A percentile compares a stretch with the other conserved stretches of the same genome.
phyloP scores from a whole-genome alignment of 2,888 invertebrate species.

The Ennomos quercinarius region DNA sequence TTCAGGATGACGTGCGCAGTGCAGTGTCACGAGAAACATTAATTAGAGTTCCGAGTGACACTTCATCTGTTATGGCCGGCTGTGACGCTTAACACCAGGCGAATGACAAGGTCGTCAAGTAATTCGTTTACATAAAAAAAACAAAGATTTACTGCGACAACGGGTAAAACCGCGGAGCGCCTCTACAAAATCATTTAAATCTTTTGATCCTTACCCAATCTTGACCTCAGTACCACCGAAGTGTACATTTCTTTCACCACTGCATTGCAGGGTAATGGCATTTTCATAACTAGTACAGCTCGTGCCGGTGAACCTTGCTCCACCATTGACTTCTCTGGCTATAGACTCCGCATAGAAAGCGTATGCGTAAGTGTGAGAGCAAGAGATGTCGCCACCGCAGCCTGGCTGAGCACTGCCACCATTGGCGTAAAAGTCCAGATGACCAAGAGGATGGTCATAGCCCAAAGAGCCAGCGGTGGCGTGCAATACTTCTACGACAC shows the following conservation, averaged over 20 bases:
- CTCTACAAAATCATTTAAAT: too few relatives aligned
- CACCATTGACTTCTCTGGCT: constrained; percentile 43
- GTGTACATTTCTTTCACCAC: constrained; percentile 52
- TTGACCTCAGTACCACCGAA: constrained; percentile 68
- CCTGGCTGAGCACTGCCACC: constrained; percentile 67
- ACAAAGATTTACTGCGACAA: too few relatives aligned
- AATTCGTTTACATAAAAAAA: too few relatives aligned
- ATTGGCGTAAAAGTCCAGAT: constrained; percentile 75
- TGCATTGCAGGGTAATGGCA: constrained; percentile 56
- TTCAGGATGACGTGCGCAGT: too few relatives aligned
- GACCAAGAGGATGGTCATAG: constrained; percentile 71
- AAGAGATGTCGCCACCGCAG: constrained; percentile 56
- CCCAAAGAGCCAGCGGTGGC: constrained; percentile 65
- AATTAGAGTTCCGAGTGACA: too few relatives aligned
- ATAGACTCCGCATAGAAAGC: constrained; percentile 73
- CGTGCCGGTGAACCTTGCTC: constrained; percentile 64
- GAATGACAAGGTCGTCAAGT: too few relatives aligned
- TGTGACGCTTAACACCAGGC: too few relatives aligned
- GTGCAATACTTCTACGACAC: constrained; percentile 73
- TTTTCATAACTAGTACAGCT: constrained; percentile 60
- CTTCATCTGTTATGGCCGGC: too few relatives aligned
- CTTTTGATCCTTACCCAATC: constrained; percentile 49
- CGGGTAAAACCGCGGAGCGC: too few relatives aligned
- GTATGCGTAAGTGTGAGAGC: constrained; percentile 64
- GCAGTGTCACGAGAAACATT: too few relatives aligned